These are phyloP conservation scores for Strongylocentrotus purpuratus DNA, from an alignment of 35 echinoderm and acorn worm genomes.

Conservation along the genomic window DNA sequence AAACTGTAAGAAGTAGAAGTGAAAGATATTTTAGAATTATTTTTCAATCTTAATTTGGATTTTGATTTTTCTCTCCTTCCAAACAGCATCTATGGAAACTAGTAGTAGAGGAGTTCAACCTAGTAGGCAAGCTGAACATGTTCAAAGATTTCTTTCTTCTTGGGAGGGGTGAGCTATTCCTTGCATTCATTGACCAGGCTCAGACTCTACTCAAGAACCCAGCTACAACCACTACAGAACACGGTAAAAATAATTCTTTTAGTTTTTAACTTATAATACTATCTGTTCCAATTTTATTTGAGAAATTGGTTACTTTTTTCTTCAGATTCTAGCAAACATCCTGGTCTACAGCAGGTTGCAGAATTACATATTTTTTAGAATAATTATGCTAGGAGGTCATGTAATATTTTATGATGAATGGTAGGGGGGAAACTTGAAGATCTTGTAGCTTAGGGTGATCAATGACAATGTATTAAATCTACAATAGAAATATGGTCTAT, in stretches of 20 bases:
- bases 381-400: no score
- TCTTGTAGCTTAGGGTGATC: no score
- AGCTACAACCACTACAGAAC: constrained; percentile 82
- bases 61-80: not conserved
- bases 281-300: not conserved
- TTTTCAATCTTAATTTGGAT: not conserved
- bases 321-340: not conserved
- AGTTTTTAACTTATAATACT: not conserved
- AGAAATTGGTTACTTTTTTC: not conserved
- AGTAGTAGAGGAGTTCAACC: constrained; percentile 84
- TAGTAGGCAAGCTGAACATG: constrained; percentile 75
- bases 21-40: not conserved
- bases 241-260: constrained; percentile 65
- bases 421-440: no score
- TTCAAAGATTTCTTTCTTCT: constrained; percentile 95
- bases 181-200: constrained; percentile 94
- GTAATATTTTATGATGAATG: no score
- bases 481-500: no score
- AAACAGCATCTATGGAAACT: constrained; percentile 91
- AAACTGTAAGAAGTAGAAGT: not conserved
- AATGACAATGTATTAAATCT: no score
- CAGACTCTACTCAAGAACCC: constrained; percentile 81
- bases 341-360: not conserved
- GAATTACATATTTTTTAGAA: no score
- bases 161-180: constrained; percentile 90